These are phyloP conservation scores for Pungitius pungitius DNA, from an alignment of 2,113 vertebrate genomes.

Conservation along the genomic window DNA sequence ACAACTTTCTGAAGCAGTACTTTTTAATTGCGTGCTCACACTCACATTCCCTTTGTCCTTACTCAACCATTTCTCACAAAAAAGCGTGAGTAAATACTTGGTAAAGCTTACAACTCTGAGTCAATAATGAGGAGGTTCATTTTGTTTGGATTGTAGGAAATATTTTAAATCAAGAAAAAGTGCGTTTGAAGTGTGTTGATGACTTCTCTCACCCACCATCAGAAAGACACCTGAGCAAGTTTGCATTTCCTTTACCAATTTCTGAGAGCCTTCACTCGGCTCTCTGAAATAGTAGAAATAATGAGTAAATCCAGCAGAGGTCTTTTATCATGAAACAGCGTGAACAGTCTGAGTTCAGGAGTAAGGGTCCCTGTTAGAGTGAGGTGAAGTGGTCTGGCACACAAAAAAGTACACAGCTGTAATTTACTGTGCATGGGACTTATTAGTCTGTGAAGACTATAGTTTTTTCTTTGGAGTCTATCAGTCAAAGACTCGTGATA, in stretches of 20 bases:
- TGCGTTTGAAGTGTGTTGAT: conserved; percentile 1
- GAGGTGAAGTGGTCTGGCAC: too few species aligned
- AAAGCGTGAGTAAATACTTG: conserved; percentile 12
- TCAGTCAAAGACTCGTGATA: too few species aligned
- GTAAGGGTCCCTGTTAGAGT: too few species aligned
- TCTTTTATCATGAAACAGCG: too few species aligned
- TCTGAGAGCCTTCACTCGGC: conserved; percentile 13
- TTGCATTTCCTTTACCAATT: conserved; percentile 55
- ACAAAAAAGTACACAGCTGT: too few species aligned
- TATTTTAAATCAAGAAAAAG: conserved; percentile 13
- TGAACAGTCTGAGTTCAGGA: too few species aligned
- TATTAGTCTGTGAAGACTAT: too few species aligned
- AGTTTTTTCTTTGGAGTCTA: too few species aligned
- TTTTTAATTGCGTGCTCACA: conserved; percentile 25
- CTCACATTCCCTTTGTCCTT: not conserved
- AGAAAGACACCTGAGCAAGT: conserved; percentile 33
- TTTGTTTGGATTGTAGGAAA: conserved; percentile 44
- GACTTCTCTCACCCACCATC: conserved; percentile 11
- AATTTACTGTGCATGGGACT: too few species aligned
- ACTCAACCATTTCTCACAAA: conserved; percentile 15
- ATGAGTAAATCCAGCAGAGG: conserved; percentile 22
- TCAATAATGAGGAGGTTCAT: conserved; percentile 46
- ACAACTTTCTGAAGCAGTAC: conserved; percentile 10
- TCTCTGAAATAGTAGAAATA: conserved; percentile 33
- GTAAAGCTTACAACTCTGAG: conserved; percentile 21